phyloP scores from a whole-genome alignment of 2,113 vertebrate species.

The Sclerurus mexicanus region DNA sequence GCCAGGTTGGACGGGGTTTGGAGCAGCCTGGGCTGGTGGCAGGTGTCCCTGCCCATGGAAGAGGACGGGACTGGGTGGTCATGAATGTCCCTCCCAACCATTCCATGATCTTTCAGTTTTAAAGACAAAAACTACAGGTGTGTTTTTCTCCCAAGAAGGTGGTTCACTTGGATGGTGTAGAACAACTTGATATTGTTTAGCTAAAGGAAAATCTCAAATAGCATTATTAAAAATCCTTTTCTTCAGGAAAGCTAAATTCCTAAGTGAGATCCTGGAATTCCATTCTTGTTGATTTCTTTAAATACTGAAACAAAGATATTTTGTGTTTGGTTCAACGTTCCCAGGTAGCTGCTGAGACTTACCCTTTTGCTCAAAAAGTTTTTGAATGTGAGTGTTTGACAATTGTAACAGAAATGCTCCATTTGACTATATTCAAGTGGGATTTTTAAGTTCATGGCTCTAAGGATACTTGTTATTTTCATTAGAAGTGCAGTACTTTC shows the following conservation, averaged over 20 bases:
- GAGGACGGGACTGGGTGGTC: background rate
- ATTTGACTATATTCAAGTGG: background rate
- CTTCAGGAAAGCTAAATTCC: background rate
- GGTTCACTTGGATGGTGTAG: background rate
- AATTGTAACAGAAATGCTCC: background rate
- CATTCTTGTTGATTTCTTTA: background rate
- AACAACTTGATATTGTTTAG: background rate
- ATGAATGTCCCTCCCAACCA: background rate
- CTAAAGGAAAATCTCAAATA: background rate
- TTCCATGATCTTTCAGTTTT: background rate
- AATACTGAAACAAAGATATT: background rate
- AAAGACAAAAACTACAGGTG: background rate
- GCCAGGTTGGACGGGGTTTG: fast-evolving
- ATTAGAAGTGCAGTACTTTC: background rate
- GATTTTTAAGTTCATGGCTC: background rate
- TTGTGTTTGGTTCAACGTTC: background rate
- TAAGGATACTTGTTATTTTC: background rate
- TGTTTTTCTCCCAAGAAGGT: background rate
- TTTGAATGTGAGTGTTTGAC: background rate
- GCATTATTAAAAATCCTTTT: background rate
- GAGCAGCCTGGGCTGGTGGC: background rate
- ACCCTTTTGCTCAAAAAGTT: background rate
- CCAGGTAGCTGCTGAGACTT: background rate
- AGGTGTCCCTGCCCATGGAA: background rate
- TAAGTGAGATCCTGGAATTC: background rate